Base-by-base conservation (phyloP, 2,888 invertebrate species). In the Micoletzkya japonica region DNA sequence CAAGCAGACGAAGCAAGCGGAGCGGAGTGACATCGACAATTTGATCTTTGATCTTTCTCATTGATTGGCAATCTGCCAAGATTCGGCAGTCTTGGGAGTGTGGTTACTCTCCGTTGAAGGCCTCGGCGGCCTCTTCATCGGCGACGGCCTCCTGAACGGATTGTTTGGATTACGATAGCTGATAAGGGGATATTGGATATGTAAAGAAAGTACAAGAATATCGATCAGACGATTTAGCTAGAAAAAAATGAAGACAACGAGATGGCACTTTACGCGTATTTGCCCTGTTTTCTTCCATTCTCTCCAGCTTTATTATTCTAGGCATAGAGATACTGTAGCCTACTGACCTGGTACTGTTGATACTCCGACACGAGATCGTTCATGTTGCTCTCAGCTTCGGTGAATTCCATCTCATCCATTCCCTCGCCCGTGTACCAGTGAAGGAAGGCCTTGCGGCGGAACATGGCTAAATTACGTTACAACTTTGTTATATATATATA, bases 341-440 rank as follows among this genome's bases (percentile, higher is more conserved):
- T 39, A 37, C n/a, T 49, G 50, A 70, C 80, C 74, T 82, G 82
- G 71, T 82, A 82, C 71, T 82, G 82, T 59, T 82, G 82, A 73
- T 82, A 82, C 66, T 82, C 82, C 24, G 79, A 78, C 39, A 88
- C 86, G 77, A 78, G 66, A 81, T 89, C 89, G 92, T 88, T 94
- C 90, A 95, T 93, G 89, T 95, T 95, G 85, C 92, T 93, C 87
- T 95, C 94, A 1, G 95, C 95, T 86, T 95, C 95, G 72, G 92
- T 93, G 89, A 95, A 94, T 88, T 95, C 95, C 92, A 94, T 92
- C 88, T 94, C 94, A 88, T 95, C 94, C 94, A 95, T 95, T 73
- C 95, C 95, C 88, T 95, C 94, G 68, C 94, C 94, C 30, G 94
- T 94, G 89, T 94, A 95, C 94, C 95, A 95, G 89, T 95, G 94